phyloP scores from a whole-genome alignment of 2,888 invertebrate species.

The Tetheella fluctuosa region DNA sequence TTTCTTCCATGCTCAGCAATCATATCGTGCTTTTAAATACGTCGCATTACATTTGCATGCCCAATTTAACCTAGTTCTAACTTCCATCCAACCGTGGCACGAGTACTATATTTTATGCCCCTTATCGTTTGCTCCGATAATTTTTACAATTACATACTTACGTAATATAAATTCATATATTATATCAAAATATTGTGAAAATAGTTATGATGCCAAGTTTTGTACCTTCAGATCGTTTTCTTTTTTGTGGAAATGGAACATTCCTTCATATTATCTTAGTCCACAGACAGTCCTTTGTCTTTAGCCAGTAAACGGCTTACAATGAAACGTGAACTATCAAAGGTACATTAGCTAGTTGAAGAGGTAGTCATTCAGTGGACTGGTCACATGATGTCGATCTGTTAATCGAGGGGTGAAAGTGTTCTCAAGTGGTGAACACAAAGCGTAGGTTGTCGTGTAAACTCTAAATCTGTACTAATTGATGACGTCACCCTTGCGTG shows the following conservation, averaged over 20 bases:
- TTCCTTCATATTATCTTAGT: background rate
- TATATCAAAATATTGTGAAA: background rate
- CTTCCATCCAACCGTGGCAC: constrained; percentile 18
- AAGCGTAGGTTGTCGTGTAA: background rate
- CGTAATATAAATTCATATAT: background rate
- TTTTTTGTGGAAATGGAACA: background rate
- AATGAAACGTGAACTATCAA: background rate
- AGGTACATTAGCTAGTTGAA: background rate
- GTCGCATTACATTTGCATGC: constrained; percentile 36
- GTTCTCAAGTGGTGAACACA: background rate
- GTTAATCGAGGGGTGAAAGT: background rate
- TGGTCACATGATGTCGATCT: background rate
- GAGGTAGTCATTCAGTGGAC: background rate
- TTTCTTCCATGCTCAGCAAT: constrained; percentile 37
- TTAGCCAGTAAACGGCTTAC: background rate
- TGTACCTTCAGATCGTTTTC: background rate
- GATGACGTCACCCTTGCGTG: background rate
- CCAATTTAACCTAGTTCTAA: constrained; percentile 39
- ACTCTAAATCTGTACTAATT: too few species aligned
- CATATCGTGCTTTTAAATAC: constrained; percentile 43
- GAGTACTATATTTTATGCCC: constrained; percentile 21
- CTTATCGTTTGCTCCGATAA: constrained; percentile 19
- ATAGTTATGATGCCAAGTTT: background rate
- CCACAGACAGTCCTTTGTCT: background rate
- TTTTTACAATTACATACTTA: background rate